phyloP scores from a whole-genome alignment of 2,797 vertebrate species.

The Argyrosomus regius region DNA sequence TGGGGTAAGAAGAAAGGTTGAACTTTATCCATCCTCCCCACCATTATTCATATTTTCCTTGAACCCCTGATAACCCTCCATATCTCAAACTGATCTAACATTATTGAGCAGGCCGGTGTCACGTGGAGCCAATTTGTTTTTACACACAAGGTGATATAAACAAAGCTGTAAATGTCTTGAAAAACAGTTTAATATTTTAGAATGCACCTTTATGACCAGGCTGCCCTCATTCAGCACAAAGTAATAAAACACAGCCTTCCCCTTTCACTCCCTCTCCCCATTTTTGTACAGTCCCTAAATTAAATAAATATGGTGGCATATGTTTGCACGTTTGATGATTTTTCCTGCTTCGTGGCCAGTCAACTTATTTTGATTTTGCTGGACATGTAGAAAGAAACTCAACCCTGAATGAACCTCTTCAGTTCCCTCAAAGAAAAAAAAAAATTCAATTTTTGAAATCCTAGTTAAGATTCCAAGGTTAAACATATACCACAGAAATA shows the following conservation, averaged over 20 bases:
- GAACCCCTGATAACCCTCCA: neutral
- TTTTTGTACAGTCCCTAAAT: neutral
- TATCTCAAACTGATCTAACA: neutral
- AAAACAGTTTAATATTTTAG: neutral
- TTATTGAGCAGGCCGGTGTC: neutral
- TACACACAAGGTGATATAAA: no score
- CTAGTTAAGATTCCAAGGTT: constrained; percentile 8
- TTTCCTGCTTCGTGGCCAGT: neutral
- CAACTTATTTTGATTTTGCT: constrained; percentile 2
- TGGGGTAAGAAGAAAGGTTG: no score
- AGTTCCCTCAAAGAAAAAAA: neutral
- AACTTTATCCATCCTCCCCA: no score
- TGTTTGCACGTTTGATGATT: neutral
- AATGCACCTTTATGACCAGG: neutral
- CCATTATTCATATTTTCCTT: neutral
- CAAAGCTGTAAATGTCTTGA: neutral
- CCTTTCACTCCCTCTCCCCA: neutral
- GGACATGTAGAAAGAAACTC: neutral
- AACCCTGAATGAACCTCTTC: neutral
- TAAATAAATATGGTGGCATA: neutral
- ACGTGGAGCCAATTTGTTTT: neutral
- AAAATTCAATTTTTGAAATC: neutral
- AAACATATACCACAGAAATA: neutral
- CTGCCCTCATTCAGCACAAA: neutral
- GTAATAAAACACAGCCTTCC: neutral